Conservation (phyloP, 2,113 vertebrate genomes). For the Formicarius rufipectus region DNA sequence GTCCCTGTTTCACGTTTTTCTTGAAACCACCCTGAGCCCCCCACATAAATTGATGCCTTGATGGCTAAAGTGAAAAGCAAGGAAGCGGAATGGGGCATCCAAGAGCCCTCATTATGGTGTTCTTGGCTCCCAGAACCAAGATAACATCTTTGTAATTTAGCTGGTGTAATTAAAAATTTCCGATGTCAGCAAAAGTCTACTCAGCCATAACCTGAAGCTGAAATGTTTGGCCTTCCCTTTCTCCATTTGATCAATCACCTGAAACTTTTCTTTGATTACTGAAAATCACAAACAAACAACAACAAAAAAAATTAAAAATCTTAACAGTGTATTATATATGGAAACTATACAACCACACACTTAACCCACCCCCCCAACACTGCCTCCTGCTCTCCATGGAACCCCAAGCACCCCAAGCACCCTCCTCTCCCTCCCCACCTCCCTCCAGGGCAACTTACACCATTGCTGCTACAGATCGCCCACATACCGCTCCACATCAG, state of each 20-base stretch:
- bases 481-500: not conserved
- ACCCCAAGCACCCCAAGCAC: not conserved
- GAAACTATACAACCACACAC: not conserved
- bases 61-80: slow-evolving; percentile 30
- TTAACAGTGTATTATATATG: not conserved
- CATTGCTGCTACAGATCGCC: rapidly evolving
- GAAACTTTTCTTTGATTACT: slow-evolving; percentile 11
- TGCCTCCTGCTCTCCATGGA: not conserved
- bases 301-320: not conserved
- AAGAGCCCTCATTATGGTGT: slow-evolving; percentile 21
- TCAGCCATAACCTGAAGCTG: slow-evolving; percentile 20
- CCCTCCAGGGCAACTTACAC: not conserved
- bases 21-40: not conserved
- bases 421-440: not conserved
- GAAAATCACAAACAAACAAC: not conserved
- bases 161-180: slow-evolving; percentile 47
- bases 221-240: slow-evolving; percentile 31
- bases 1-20: not conserved
- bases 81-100: not conserved
- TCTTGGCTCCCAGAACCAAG: slow-evolving; percentile 17
- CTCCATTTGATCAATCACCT: slow-evolving; percentile 48
- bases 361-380: not conserved
- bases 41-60: not conserved
- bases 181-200: slow-evolving; percentile 53
- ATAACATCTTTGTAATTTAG: slow-evolving; percentile 64